A percentile compares a stretch with the other conserved stretches of the same genome.
Evolutionary conservation across 2,113 vertebrate genomes (phyloP).

Genomic region (Hassar affinis): DNA sequence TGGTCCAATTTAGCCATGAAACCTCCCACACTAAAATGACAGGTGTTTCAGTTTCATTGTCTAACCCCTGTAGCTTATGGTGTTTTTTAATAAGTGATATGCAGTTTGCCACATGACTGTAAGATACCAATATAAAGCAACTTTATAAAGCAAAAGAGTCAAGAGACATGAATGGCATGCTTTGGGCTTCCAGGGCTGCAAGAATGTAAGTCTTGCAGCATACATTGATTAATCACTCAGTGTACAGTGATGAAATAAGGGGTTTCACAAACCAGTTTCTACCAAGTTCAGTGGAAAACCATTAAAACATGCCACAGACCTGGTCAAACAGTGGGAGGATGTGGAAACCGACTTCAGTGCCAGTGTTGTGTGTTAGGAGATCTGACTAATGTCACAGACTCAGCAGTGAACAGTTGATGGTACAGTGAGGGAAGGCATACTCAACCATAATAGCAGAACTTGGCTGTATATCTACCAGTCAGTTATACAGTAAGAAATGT

Average conservation of each 20-base stretch:
- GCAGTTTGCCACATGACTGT: neutral
- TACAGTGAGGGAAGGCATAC: neutral
- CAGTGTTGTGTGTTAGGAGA: neutral
- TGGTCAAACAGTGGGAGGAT: neutral
- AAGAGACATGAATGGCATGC: neutral
- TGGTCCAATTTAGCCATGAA: too few relatives aligned
- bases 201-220: neutral
- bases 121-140: neutral
- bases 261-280: neutral
- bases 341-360: neutral
- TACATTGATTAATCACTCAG: neutral
- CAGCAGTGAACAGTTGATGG: neutral
- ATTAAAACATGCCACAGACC: neutral
- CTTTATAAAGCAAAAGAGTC: neutral
- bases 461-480: neutral
- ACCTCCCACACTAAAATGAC: too few relatives aligned
- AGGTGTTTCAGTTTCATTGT: too few relatives aligned
- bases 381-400: neutral
- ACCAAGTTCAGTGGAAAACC: neutral
- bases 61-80: too few relatives aligned
- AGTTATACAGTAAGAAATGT: neutral
- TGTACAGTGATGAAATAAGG: neutral
- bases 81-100: neutral
- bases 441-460: neutral
- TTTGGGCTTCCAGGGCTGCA: neutral